Base-by-base conservation (phyloP, 2,888 invertebrate genomes). In the Hololepta plana region DNA sequence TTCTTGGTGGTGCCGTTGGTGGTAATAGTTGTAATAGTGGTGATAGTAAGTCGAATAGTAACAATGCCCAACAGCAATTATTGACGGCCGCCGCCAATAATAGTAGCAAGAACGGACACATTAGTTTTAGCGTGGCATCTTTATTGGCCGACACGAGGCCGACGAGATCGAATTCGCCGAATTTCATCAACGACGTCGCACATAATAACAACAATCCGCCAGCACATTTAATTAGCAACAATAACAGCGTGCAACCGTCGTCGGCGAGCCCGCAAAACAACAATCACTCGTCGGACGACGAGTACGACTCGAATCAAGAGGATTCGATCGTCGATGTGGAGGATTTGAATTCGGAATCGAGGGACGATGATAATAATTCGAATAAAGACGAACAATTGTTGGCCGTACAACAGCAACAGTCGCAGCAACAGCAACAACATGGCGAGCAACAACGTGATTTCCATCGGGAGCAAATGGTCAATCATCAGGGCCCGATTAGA, bases 111-210 rank as follows among this genome's bases (percentile, higher is more conserved):
- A 62, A 67, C 34, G 69, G 72, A 35, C 60, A 73, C 41, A 70
- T 75, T 45, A 75, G 73, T 56, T 88, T 90, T 61, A 81, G 85
- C 55, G 87, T 88, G 38, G 84, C 87, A 4, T 81, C 87, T 1
- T 65, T 87, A 36, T 57, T 90, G 38, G 74, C 84, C 9, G 87
- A 88, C 44, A 75, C 87, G 13, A 71, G 81, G 49, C 67, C 68
- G 2, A 35, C 39, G 4, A 60, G 57, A 29, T 60, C 63, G 8
- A 51, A 53, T 5, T 24, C 29, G 6, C 7, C 32, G 38, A 11
- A 36, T 43, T 30, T 14, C 26, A 14, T 19, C 15, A 22, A 28
- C 19, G 8, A 16, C 17, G n/a, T n/a, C n/a, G n/a, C n/a, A n/a
- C 11, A 15, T 9, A 53, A 17, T 17, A 17, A 17, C n/a, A 17